Evolutionary conservation across 2,113 vertebrate species (phyloP).

Genomic region (Sinocyclocheilus anshuiensis): DNA sequence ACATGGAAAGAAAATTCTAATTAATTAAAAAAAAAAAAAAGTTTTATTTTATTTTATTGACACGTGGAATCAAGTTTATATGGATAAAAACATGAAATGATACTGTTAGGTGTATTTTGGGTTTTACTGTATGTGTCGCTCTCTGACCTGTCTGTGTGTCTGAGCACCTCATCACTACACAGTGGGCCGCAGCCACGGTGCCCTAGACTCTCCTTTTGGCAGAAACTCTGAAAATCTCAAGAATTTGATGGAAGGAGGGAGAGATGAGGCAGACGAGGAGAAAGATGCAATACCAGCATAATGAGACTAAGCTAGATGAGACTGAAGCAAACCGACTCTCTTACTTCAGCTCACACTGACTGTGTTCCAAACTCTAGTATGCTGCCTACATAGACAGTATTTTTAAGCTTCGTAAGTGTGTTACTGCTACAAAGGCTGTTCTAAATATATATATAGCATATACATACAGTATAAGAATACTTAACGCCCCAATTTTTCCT

Average conservation of each 20-base stretch:
- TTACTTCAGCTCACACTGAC: background rate
- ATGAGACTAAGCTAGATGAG: constrained; percentile 26
- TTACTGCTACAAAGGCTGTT: background rate
- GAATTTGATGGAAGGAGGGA: constrained; percentile 32
- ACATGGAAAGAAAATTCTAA: background rate
- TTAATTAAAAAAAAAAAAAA: no score
- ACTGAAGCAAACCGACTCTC: background rate
- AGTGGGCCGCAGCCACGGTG: background rate
- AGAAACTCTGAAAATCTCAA: constrained; percentile 45
- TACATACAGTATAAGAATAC: background rate
- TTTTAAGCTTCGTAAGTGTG: background rate
- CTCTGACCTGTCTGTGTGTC: background rate
- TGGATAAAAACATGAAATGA: background rate
- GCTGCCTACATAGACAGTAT: background rate
- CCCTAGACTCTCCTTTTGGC: constrained; percentile 48
- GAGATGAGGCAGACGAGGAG: background rate
- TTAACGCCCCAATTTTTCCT: background rate
- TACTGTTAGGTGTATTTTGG: background rate
- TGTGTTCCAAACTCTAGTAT: background rate
- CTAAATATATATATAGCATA: background rate
- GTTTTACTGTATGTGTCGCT: background rate
- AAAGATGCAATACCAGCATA: background rate
- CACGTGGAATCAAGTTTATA: background rate
- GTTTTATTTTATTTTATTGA: no score
- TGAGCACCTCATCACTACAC: background rate